Evolutionary conservation across 1,140 invertebrate genomes (phyloP).

Genomic region (Bombus picipes): DNA sequence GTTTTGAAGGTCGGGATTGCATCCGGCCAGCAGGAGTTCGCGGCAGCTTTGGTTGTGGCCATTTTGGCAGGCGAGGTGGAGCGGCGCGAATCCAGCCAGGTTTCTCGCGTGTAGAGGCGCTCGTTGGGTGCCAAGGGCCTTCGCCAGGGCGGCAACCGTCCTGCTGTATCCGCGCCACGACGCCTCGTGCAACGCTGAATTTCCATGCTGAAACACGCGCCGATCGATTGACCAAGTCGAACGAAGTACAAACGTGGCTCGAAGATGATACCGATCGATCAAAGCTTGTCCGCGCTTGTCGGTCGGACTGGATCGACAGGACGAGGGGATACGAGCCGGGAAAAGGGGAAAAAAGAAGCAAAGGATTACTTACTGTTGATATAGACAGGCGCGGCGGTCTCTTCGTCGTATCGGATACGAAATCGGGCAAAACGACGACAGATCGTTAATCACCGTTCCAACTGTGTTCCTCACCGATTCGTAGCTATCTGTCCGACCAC

Average conservation of each 20-base stretch:
- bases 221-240: slow-evolving; percentile 27
- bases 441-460: slow-evolving; percentile 30
- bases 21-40: slow-evolving; percentile 93
- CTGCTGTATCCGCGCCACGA: slow-evolving; percentile 96
- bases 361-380: neutral
- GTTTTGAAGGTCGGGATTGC: slow-evolving; percentile 94
- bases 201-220: slow-evolving; percentile 89
- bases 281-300: neutral
- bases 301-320: neutral
- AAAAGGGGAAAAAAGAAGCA: neutral
- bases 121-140: slow-evolving; percentile 85
- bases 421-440: slow-evolving; percentile 32
- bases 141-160: slow-evolving; percentile 89
- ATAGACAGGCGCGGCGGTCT: neutral
- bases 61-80: slow-evolving; percentile 97
- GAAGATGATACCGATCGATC: slow-evolving; percentile 44
- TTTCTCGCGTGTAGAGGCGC: slow-evolving; percentile 90
- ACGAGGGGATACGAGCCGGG: neutral
- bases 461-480: neutral
- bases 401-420: slow-evolving; percentile 29
- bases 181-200: slow-evolving; percentile 96
- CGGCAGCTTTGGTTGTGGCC: slow-evolving; percentile 97
- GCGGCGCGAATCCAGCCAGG: slow-evolving; percentile 94
- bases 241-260: neutral
- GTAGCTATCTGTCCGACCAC: neutral